Conservation (phyloP, 2,113 vertebrate genomes). For the Pica pica region DNA sequence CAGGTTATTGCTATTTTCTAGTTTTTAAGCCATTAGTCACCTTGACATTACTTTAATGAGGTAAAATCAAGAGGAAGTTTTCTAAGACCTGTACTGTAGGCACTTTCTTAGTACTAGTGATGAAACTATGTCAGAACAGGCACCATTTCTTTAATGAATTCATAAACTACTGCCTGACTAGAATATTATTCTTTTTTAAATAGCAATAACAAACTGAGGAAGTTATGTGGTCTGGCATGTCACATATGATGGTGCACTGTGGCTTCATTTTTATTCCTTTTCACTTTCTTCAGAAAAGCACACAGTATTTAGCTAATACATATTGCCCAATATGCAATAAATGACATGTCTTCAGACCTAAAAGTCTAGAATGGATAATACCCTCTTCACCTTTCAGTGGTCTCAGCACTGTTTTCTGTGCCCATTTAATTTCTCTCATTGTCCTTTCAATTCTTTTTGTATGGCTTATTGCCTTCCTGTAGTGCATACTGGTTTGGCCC, state of each 20-base stretch:
- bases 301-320: not conserved
- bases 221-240: not conserved
- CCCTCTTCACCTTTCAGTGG: not conserved
- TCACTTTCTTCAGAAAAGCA: not conserved
- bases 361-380: not conserved
- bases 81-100: not conserved
- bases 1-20: not conserved
- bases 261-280: not conserved
- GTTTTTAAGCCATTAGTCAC: not conserved
- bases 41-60: not conserved
- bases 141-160: not conserved
- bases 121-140: not conserved
- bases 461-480: not conserved
- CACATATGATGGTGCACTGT: not conserved
- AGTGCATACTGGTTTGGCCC: not conserved
- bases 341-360: not conserved
- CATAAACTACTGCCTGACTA: not conserved
- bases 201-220: not conserved
- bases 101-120: not conserved
- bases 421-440: not conserved
- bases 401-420: not conserved
- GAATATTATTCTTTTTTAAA: not conserved
- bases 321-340: not conserved
- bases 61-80: not conserved
- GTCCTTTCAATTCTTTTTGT: not conserved